phyloP scores from a whole-genome alignment of 2,113 vertebrate species.

The Rhipidura dahli region DNA sequence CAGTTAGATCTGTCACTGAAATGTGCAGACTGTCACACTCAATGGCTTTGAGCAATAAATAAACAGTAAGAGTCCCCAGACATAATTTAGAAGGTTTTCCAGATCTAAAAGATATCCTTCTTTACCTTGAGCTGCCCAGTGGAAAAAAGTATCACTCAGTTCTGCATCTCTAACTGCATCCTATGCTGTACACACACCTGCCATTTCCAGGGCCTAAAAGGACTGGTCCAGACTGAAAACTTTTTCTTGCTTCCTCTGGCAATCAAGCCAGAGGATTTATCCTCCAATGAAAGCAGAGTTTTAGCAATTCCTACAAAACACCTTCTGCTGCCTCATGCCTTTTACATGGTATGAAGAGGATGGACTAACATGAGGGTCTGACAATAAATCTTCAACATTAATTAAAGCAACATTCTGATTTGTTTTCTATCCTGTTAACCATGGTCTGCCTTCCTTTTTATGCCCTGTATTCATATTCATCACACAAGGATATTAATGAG shows the following conservation, averaged over 20 bases:
- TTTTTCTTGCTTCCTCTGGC: background rate
- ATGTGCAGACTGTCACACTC: background rate
- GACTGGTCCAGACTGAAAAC: background rate
- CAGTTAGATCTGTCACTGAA: background rate
- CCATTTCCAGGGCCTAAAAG: background rate
- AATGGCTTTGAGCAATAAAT: background rate
- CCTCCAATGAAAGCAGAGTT: background rate
- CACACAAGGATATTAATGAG: background rate
- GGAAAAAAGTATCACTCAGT: background rate
- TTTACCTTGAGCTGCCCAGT: background rate
- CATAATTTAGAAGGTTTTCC: background rate
- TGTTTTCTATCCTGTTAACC: background rate
- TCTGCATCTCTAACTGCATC: background rate
- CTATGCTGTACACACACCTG: background rate
- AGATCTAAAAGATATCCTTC: background rate
- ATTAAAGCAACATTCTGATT: background rate
- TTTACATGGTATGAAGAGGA: background rate
- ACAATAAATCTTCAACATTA: background rate
- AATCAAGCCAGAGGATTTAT: background rate
- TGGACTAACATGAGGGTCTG: background rate
- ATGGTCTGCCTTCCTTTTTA: background rate
- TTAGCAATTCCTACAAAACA: background rate
- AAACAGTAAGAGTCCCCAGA: background rate
- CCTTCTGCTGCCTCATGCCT: background rate
- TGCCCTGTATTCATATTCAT: background rate